Base-by-base conservation (phyloP, 2,113 vertebrate genomes). In the Nansenia antarctica region DNA sequence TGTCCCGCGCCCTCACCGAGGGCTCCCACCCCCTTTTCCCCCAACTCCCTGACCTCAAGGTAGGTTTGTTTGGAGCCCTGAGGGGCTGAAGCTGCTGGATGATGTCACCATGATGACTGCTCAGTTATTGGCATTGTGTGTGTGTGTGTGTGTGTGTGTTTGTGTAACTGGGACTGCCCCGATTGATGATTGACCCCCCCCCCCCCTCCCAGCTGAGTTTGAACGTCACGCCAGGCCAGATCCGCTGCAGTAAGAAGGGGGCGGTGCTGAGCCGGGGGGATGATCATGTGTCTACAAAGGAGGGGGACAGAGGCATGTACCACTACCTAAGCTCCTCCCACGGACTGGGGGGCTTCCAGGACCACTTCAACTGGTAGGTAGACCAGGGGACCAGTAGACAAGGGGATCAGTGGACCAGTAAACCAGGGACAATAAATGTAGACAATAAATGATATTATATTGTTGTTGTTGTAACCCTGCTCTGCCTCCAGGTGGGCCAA, bases 281-380 rank as follows among this genome's bases (percentile, higher is more conserved):
- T 0, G 88, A 93, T 11, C 76, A 15, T 0, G 9, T 94, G 32
- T 84, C 91, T 0, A 84, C 81, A 1, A 57, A 26, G 0, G 83
- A 90, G 0, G 92, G 89, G 3, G 90, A 85, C n/a, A 80, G 92
- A 53, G 81, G 78, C 29, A 66, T 95, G 63, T 96, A 97, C 39
- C 60, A 87, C 47, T 95, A 92, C 78, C 78, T 97, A 65, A 95
- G 90, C 80, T 85, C 90, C 0, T 77, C 88, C 34, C 78, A 91
- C 63, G 94, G 94, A 20, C 81, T 97, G 31, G 89, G 89, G 12
- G 95, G 95, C 58, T 96, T 96, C 72, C 94, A 95, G 87, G 95
- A 97, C 76, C 90, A 96, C 85, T 97, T 92, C 87, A 91, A 93
- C 73, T 97, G 95, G 95, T 97, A 84, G 39, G 29, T 18, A 24